phyloP scores from a whole-genome alignment of 35 echinoderm and acorn worm species.

The Lytechinus variegatus region DNA sequence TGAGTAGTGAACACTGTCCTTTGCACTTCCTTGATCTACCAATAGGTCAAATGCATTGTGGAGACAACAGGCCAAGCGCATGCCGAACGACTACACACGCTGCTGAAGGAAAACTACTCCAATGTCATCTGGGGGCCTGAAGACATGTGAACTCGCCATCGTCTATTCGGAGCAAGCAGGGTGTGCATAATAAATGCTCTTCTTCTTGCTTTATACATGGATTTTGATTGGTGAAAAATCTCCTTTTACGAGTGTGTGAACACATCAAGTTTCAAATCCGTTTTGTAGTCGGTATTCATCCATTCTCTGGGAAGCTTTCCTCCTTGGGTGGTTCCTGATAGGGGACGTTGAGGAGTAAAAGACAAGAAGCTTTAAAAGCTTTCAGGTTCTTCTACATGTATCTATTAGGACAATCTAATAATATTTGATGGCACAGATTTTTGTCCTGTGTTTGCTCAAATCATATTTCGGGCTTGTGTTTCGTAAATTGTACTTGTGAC shows the following conservation, averaged over 20 bases:
- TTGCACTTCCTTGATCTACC: not conserved
- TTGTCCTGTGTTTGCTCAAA: not conserved
- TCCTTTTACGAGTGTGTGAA: not conserved
- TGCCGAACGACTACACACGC: constrained; percentile 61
- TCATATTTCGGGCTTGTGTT: too few species aligned
- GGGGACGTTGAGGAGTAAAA: not conserved
- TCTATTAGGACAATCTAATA: not conserved
- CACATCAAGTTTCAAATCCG: not conserved
- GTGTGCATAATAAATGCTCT: too few species aligned
- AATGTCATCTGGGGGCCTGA: constrained; percentile 73
- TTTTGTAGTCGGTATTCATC: too few species aligned
- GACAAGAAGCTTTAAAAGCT: not conserved
- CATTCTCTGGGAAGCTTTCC: too few species aligned
- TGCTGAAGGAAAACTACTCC: constrained; percentile 72
- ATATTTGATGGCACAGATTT: not conserved
- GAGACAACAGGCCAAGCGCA: constrained; percentile 92
- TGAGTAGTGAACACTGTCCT: too few species aligned
- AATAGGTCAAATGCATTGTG: constrained; percentile 88
- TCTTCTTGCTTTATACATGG: too few species aligned
- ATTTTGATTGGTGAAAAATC: not conserved
- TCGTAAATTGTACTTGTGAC: too few species aligned
- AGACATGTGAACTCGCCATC: not conserved
- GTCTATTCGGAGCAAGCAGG: too few species aligned
- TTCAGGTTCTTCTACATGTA: not conserved
- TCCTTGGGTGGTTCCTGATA: not conserved